Conservation (phyloP, 2,888 invertebrate species). For the Notodonta ziczac region DNA sequence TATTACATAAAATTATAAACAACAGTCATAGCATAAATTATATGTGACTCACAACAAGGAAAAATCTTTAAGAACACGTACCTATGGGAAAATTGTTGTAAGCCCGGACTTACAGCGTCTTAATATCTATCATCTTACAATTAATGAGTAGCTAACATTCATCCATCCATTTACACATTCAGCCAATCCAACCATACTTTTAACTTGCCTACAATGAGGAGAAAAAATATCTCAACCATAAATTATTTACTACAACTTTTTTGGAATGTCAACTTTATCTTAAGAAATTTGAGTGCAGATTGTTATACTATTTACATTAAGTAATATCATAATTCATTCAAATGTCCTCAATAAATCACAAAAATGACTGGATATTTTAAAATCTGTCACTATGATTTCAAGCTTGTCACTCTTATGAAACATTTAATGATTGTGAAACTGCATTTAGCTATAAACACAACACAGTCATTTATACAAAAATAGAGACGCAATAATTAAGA, state of each 20-base stretch:
- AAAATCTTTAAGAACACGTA: not conserved
- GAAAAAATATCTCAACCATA: not conserved
- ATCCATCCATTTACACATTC: not conserved
- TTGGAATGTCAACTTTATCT: conserved; percentile 3
- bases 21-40: conserved; percentile 1
- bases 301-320: not conserved
- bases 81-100: not conserved
- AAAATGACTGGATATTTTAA: not conserved
- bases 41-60: not conserved
- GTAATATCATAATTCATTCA: not conserved
- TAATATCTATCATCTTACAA: not conserved
- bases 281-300: not conserved
- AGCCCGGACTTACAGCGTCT: not conserved
- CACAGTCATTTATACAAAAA: conserved; percentile 3
- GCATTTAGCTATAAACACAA: not conserved
- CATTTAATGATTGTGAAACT: not conserved
- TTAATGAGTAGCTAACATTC: not conserved
- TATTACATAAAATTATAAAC: not conserved
- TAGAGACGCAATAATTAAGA: conserved; percentile 5
- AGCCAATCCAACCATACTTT: not conserved
- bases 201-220: no score
- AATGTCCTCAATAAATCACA: conserved; percentile 1
- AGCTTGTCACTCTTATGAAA: not conserved
- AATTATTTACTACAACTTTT: not conserved
- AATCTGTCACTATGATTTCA: not conserved